phyloP scores from a whole-genome alignment of 2,888 invertebrate genomes.

The Drosophila kanekoi region DNA sequence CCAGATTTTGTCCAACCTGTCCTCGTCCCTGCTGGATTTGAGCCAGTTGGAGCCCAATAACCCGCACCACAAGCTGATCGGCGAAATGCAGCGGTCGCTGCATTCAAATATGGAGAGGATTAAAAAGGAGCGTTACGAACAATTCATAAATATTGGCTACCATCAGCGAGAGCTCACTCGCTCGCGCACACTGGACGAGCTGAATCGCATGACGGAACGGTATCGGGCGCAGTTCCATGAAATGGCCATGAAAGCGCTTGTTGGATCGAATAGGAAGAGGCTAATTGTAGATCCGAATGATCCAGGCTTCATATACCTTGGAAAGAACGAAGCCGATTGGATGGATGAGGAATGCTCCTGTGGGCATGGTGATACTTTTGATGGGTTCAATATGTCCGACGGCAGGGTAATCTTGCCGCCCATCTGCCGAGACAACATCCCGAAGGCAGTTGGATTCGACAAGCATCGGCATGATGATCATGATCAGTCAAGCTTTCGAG shows the following conservation, averaged over 20 bases:
- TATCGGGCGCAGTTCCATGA: conserved; percentile 48
- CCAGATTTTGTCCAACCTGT: conserved; percentile 37
- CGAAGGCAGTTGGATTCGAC: neutral
- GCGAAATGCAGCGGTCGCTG: conserved; percentile 51
- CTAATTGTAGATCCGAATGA: neutral
- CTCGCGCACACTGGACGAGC: conserved; percentile 31
- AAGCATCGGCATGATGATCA: too few relatives aligned
- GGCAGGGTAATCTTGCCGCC: neutral
- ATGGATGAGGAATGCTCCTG: neutral
- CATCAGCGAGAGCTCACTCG: conserved; percentile 1
- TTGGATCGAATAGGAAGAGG: conserved; percentile 39
- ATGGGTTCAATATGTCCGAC: neutral
- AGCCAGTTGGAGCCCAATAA: conserved; percentile 42
- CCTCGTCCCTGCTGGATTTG: conserved; percentile 1
- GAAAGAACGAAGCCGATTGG: neutral
- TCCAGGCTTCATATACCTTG: conserved; percentile 25
- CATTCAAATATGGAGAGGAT: conserved; percentile 23
- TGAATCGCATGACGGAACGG: conserved; percentile 45
- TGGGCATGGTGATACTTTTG: neutral
- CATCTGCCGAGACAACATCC: conserved; percentile 1
- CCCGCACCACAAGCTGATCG: conserved; percentile 51
- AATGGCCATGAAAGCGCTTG: conserved; percentile 43
- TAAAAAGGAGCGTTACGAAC: conserved; percentile 38
- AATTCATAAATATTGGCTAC: conserved; percentile 22
- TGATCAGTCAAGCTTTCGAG: neutral